Conservation (phyloP, 1,140 invertebrate species). For the Micrasema longulum region DNA sequence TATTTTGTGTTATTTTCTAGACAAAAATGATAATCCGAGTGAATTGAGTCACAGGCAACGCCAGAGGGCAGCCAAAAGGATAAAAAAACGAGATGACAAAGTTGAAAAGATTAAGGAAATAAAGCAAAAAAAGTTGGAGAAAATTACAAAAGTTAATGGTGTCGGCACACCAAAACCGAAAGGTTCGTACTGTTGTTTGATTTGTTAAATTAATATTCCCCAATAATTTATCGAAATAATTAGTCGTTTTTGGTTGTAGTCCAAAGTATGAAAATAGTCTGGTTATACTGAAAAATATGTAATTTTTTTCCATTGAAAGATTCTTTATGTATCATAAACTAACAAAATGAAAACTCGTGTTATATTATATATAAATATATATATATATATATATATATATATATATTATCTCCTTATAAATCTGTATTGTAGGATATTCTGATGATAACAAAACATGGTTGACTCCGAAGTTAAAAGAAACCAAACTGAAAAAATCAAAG, state of each 20-base stretch:
- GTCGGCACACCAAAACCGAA: conserved; percentile 14
- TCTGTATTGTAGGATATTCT: conserved; percentile 68
- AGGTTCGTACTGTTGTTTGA: not conserved
- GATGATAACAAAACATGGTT: conserved; percentile 80
- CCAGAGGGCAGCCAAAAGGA: conserved; percentile 73
- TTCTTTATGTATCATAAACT: no score
- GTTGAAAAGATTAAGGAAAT: conserved; percentile 65
- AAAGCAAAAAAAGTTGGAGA: conserved; percentile 58
- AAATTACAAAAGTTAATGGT: conserved; percentile 37
- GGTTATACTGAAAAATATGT: no score
- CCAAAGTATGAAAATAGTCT: no score
- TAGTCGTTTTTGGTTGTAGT: no score
- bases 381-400: no score
- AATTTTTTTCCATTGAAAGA: no score
- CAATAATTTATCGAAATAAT: no score
- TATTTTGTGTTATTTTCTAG: conserved; percentile 50
- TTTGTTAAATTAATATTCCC: no score
- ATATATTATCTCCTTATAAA: no score
- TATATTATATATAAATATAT: no score
- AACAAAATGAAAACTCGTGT: no score
- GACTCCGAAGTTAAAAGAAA: conserved; percentile 57
- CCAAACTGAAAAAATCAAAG: conserved; percentile 42
- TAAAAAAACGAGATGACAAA: conserved; percentile 69
- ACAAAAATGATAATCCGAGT: conserved; percentile 65
- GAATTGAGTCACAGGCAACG: conserved; percentile 77